Percentiles rank a stretch among this genome's conserved stretches.
Evolutionary conservation across 1,140 invertebrate species (phyloP).

Genomic region (Zaprionus tsacasi): DNA sequence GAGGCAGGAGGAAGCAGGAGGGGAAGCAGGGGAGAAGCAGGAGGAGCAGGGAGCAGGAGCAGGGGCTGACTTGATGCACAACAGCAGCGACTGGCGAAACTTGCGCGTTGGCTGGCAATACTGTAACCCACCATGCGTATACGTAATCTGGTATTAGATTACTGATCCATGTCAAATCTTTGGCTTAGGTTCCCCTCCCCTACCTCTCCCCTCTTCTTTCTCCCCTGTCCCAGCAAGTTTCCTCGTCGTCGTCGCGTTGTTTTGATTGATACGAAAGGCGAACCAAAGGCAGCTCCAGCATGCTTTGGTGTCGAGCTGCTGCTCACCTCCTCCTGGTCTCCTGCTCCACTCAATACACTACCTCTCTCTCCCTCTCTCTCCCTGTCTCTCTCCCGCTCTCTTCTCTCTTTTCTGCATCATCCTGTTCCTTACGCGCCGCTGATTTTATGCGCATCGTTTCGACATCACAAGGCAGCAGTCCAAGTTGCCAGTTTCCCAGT

Average conservation of each 20-base stretch:
- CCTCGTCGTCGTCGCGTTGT: conserved; percentile 50
- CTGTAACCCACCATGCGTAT: conserved; percentile 78
- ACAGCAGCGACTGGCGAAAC: conserved; percentile 30
- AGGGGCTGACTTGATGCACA: conserved; percentile 42
- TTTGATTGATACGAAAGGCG: conserved; percentile 78
- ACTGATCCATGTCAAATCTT: conserved; percentile 84
- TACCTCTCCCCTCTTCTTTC: conserved; percentile 12
- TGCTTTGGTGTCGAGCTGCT: conserved; percentile 58
- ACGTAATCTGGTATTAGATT: conserved; percentile 84
- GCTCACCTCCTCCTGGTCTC: conserved; percentile 5
- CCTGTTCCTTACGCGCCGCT: conserved; percentile 72
- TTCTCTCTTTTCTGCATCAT: conserved; percentile 20
- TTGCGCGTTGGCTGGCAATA: conserved; percentile 31
- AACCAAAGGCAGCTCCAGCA: conserved; percentile 11
- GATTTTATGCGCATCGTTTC: conserved; percentile 81
- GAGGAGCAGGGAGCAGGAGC: no score
- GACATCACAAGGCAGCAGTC: conserved; percentile 69
- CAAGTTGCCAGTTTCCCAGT: conserved; percentile 25
- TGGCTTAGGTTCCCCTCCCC: conserved; percentile 74
- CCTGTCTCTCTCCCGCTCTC: background rate
- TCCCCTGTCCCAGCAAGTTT: background rate
- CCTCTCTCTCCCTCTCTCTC: background rate
- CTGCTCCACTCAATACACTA: no score
- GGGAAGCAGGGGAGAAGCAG: background rate
- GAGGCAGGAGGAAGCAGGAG: no score